Conservation (phyloP, 2,888 invertebrate genomes). For the Brachycybe producta region DNA sequence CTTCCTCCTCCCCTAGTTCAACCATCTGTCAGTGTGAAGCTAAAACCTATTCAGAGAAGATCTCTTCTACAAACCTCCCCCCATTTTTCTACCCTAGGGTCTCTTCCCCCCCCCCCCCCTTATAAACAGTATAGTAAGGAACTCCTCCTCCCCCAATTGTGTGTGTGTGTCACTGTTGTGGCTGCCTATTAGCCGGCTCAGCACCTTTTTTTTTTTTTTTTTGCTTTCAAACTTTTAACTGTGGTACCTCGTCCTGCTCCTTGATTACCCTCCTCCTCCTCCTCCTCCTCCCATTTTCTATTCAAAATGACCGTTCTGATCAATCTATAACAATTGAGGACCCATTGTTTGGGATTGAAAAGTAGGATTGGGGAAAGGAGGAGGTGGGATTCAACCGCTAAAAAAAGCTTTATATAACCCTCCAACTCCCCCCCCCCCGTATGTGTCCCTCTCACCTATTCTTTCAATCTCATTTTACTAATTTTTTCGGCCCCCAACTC, state of each 20-base stretch:
- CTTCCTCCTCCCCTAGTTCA: not conserved
- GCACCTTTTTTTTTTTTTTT: conserved; percentile 12
- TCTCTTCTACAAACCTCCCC: no score
- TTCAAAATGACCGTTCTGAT: not conserved
- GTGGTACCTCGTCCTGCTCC: not conserved
- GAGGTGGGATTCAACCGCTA: no score
- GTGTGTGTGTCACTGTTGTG: no score
- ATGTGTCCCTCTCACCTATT: no score
- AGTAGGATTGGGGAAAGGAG: no score
- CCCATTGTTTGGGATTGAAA: no score
- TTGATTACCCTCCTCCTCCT: conserved; percentile 7
- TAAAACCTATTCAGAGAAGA: not conserved
- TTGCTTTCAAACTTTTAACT: not conserved
- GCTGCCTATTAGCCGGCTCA: conserved; percentile 19
- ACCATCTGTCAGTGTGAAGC: not conserved
- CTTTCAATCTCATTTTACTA: no score
- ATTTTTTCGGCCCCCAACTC: no score
- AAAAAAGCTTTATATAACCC: no score
- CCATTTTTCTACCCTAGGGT: not conserved
- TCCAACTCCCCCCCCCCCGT: no score
- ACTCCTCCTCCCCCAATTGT: conserved; percentile 1
- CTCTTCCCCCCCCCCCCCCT: not conserved
- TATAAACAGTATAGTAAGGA: not conserved
- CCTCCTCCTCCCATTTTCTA: conserved; percentile 6
- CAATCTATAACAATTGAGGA: conserved; percentile 1